Percentiles rank a stretch among this genome's conserved stretches.
Conservation (phyloP, 2,113 vertebrate species). For the Piliocolobus tephrosceles region DNA sequence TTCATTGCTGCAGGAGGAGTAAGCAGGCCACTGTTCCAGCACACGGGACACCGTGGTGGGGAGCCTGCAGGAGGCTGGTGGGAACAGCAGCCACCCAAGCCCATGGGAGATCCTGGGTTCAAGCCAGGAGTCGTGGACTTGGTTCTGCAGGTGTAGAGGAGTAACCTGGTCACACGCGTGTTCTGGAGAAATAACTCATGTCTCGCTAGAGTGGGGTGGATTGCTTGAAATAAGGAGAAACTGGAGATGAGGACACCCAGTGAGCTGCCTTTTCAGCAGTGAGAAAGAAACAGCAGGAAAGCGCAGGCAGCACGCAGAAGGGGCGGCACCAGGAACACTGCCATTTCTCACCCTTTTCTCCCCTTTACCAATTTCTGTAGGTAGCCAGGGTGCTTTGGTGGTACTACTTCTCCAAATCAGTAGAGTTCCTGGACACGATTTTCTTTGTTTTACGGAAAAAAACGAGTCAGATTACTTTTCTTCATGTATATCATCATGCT, state of each 20-base stretch:
- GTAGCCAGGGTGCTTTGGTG: slow-evolving; percentile 93
- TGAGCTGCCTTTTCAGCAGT: accelerated
- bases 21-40: accelerated
- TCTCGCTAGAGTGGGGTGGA: no score
- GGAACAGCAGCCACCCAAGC: neutral
- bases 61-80: neutral
- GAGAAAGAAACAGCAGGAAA: neutral
- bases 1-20: no score
- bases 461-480: slow-evolving; percentile 91
- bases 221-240: neutral
- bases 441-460: slow-evolving; percentile 94
- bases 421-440: slow-evolving; percentile 93
- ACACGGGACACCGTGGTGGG: accelerated
- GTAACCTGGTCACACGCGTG: no score
- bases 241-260: neutral
- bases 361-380: slow-evolving; percentile 75
- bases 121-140: accelerated
- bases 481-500: slow-evolving; percentile 93
- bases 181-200: neutral
- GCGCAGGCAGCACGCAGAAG: accelerated
- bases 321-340: accelerated
- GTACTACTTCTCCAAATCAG: slow-evolving; percentile 94
- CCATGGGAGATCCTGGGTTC: accelerated
- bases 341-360: neutral
- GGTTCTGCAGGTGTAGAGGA: neutral